Base-by-base conservation (phyloP, 2,113 vertebrate genomes). In the Carollia perspicillata region DNA sequence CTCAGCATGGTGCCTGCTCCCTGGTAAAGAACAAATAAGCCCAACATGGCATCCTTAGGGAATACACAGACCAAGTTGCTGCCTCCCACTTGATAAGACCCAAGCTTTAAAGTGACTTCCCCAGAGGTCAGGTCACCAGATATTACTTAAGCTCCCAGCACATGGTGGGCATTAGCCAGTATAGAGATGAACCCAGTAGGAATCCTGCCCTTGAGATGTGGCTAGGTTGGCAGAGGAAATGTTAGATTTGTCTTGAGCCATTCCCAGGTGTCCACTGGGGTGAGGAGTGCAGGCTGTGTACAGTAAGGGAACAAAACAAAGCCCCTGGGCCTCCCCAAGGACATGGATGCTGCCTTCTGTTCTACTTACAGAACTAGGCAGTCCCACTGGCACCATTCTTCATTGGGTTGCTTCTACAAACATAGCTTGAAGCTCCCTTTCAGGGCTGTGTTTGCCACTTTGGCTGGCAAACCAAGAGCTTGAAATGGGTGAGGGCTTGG, bases 71-170 rank as follows among this genome's bases (percentile, higher is more conserved):
- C 44, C 55, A 87, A 58, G 17, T 77, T 93, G 65, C 35, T 44
- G 68, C 51, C 63, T 95, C 55, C 37, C 18, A 53, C 23, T n/a
- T 16, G 81, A 22, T 96, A 35, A 93, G 47, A 94, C 37, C 23
- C 55, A 91, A 88, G 78, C 30, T 93, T 96, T 78, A 94, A 95
- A 89, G 74, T 78, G 37, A 33, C 72, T 89, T 90, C 37, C 49
- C 51, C 37, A 89, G 65, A 37, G 13, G 78, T 80, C 53, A 88
- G 47, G 49, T 60, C 40, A 88, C 86, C 65, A 94, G 87, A 49
- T 63, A 80, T 84, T 89, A 86, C 55, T 86, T 79, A 96, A 89
- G 72, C 4, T 40, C 53, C 23, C 22, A 94, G 44, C 22, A 49
- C 1, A 2, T 63, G 75, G 35, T 13, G 83, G 58, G 8, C 63